Conservation (phyloP, 2,888 invertebrate species). For the Apotomis turbidana region DNA sequence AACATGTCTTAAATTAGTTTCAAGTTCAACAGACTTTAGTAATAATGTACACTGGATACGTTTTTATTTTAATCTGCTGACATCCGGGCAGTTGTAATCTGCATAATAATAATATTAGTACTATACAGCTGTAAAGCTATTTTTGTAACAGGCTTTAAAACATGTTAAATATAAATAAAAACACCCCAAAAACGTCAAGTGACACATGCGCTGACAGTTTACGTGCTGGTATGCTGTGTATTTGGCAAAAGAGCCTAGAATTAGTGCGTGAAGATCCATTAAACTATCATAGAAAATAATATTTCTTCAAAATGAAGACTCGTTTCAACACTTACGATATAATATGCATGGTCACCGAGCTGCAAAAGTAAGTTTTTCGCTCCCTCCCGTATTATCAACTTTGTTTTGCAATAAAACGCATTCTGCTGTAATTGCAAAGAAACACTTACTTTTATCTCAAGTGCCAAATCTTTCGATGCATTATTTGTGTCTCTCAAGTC, state of each 20-base stretch:
- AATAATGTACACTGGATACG: too few relatives aligned
- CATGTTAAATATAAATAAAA: not conserved
- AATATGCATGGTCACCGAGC: constrained; percentile 93
- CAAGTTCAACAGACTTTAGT: too few relatives aligned
- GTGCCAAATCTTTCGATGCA: not conserved
- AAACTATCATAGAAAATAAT: not conserved
- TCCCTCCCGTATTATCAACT: not conserved
- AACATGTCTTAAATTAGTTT: not conserved
- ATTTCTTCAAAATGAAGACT: constrained; percentile 89
- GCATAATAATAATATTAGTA: not conserved
- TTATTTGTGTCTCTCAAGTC: not conserved
- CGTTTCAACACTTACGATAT: constrained; percentile 97
- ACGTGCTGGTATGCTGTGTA: constrained; percentile 16
- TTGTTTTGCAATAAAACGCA: constrained; percentile 4
- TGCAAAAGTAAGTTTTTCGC: constrained; percentile 87
- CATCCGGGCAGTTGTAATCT: too few relatives aligned
- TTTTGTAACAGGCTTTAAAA: not conserved
- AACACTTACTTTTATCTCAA: constrained; percentile 2
- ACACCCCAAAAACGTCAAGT: constrained; percentile 9
- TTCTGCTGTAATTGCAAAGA: constrained; percentile 7
- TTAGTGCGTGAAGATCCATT: constrained; percentile 2
- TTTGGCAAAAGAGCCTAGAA: constrained; percentile 21
- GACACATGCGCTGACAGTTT: constrained; percentile 13
- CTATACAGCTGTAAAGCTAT: not conserved
- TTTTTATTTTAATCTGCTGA: too few relatives aligned